A percentile compares a stretch with the other conserved stretches of the same genome.
Conservation (phyloP, 2,888 invertebrate genomes). For the Aelia acuminata region DNA sequence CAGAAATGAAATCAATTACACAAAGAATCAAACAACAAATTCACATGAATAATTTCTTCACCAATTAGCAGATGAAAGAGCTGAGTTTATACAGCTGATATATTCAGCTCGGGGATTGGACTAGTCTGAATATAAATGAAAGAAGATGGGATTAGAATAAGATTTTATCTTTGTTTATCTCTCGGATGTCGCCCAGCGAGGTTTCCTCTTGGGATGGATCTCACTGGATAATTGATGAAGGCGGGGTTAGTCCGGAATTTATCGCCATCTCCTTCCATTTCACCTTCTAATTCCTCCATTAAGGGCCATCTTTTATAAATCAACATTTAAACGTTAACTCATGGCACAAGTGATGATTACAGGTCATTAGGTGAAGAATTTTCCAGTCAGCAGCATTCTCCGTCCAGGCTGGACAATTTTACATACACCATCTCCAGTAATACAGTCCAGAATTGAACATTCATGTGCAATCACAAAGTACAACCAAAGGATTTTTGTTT, state of each 20-base stretch:
- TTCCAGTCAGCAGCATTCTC: conserved; percentile 3
- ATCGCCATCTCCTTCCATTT: conserved; percentile 52
- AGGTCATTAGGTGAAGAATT: conserved; percentile 48
- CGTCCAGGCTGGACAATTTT: neutral
- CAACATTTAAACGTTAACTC: conserved; percentile 56
- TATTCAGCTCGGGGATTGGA: neutral
- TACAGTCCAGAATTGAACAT: neutral
- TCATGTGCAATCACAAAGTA: no score
- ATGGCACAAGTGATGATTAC: conserved; percentile 51
- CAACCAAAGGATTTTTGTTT: no score
- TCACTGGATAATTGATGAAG: conserved; percentile 12
- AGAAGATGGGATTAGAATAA: conserved; percentile 36
- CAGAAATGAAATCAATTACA: neutral
- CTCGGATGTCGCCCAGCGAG: neutral
- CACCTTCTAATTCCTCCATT: conserved; percentile 55
- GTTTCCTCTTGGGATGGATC: neutral
- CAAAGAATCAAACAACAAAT: neutral
- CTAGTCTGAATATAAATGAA: conserved; percentile 49
- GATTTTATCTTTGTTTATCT: conserved; percentile 52
- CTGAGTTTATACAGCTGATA: neutral
- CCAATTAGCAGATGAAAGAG: conserved; percentile 30
- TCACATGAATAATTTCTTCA: neutral
- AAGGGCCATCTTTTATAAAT: conserved; percentile 55
- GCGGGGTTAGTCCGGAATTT: neutral
- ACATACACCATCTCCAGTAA: neutral